phyloP scores from a whole-genome alignment of 2,888 invertebrate genomes.

The Nomada lathburiana region DNA sequence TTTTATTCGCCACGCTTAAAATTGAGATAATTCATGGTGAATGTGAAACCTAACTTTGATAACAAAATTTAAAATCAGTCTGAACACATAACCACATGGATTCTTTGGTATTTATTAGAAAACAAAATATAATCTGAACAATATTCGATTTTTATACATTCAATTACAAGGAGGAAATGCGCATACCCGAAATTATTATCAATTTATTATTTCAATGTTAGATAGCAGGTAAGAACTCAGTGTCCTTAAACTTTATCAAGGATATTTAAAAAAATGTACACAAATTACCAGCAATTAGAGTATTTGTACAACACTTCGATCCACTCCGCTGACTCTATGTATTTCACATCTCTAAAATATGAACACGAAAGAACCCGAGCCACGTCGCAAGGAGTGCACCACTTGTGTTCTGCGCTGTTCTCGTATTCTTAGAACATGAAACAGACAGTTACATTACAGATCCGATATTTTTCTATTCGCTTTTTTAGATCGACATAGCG shows the following conservation, averaged over 20 bases:
- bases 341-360: neutral
- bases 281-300: neutral
- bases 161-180: too few relatives aligned
- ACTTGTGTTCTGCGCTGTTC: conserved; percentile 27
- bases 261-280: too few relatives aligned
- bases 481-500: conserved; percentile 29
- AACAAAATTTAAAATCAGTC: neutral
- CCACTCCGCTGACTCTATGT: neutral
- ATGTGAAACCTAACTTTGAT: too few relatives aligned
- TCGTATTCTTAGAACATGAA: conserved; percentile 21
- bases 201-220: too few relatives aligned
- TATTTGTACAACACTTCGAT: neutral
- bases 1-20: too few relatives aligned
- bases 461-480: conserved; percentile 55
- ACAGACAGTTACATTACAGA: conserved; percentile 24
- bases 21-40: too few relatives aligned
- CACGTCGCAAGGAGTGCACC: neutral
- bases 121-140: too few relatives aligned
- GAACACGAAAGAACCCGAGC: neutral
- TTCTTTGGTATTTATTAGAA: neutral
- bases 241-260: too few relatives aligned
- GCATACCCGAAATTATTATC: too few relatives aligned
- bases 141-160: too few relatives aligned
- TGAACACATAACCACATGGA: neutral
- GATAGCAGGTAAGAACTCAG: too few relatives aligned